Percentiles rank a stretch among this genome's conserved stretches.
Conservation (phyloP, 2,797 vertebrate species). For the Pitangus sulphuratus region DNA sequence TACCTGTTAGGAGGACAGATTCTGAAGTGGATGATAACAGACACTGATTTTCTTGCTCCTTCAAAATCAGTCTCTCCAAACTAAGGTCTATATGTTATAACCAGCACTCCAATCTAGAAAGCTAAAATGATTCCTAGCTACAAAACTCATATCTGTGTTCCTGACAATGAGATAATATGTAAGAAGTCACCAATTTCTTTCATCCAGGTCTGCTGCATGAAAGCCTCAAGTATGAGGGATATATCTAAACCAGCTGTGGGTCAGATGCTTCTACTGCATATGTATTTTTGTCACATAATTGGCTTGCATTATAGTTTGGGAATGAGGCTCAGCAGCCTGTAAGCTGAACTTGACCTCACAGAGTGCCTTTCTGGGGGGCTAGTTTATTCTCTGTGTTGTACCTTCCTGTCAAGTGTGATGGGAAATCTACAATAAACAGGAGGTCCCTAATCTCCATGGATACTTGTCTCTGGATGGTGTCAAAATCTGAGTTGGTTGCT, state of each 20-base stretch:
- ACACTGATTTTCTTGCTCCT: background rate
- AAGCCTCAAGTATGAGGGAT: background rate
- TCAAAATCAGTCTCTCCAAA: background rate
- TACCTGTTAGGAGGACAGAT: background rate
- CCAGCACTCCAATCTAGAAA: background rate
- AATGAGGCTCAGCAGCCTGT: background rate
- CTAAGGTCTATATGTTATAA: background rate
- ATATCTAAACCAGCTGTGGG: background rate
- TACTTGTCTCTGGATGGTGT: constrained; percentile 26
- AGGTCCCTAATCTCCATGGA: constrained; percentile 36
- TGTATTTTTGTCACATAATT: background rate
- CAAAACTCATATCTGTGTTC: background rate
- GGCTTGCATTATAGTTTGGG: background rate
- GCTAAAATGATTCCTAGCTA: background rate
- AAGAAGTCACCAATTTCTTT: background rate
- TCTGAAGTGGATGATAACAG: background rate
- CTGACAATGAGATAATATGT: background rate
- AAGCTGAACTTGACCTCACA: background rate
- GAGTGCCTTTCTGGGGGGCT: background rate
- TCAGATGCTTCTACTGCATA: background rate
- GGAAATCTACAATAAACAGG: constrained; percentile 14
- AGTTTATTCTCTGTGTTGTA: constrained; percentile 17
- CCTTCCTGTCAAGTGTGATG: background rate
- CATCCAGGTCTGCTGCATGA: background rate
- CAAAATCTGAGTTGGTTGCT: constrained; percentile 25